Base-by-base conservation (phyloP, 1,140 invertebrate species). In the Lutraria rhynchaena region DNA sequence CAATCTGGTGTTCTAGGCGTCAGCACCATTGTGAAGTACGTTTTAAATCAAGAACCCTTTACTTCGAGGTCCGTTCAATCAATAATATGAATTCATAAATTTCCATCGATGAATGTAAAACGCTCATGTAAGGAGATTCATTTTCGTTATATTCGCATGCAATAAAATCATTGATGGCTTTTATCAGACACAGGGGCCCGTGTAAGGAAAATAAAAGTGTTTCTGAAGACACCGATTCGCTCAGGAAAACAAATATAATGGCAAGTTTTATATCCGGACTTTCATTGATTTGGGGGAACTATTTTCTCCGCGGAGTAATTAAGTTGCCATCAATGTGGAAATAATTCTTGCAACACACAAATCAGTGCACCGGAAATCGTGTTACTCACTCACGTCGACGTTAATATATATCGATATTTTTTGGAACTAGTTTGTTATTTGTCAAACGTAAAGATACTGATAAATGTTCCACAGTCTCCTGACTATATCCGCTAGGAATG, bases 381-480 rank as follows among this genome's bases (percentile, higher is more conserved):
- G 57, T 75, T 75, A 75, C 29, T 61, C 58, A 19, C 1, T 33
- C 37, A 35, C 49, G 57, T 63, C 58, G 73, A 75, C 73, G 27
- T 61, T 75, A 75, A 75, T 75, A 75, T 61, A 49, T 75, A 75
- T 75, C 63, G 73, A 75, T 75, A 75, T 46, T 49, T 49, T 44
- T 31, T 41, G 35, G 73, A 46, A 49, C 33, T 44, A 46, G 5
- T 44, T 63, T 22, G 46, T 55, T 29, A 71, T 71, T 71, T 71
- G 41, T 71, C 69, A 71, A 57, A 33, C 44, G 5, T 7, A 24
- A 69, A 31, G 44, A 17, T 51, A 37, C 37, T 49, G 53, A 5
- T n/a, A 4, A 27, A 27, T 7, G 7, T 55, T 55, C n/a, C 7
- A 55, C 5, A n/a, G 4, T 7, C 37, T 7, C 15, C 37, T 41